Evolutionary conservation across 2,797 vertebrate genomes (phyloP).

Genomic region (Sebastes reedi): DNA sequence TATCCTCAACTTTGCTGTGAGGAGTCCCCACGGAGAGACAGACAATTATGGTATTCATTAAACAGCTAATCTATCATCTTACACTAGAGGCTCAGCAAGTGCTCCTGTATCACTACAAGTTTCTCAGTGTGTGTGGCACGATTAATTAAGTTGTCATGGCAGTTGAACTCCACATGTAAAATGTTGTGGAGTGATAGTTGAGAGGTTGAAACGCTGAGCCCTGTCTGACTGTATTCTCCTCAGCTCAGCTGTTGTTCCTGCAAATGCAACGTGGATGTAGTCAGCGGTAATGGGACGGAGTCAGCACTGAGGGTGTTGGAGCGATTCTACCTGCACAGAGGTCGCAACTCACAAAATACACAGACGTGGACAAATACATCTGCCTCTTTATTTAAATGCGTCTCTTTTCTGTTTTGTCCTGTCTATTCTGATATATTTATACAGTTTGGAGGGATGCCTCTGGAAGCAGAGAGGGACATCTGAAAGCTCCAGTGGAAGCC

Average conservation of each 20-base stretch:
- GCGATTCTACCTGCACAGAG: background rate
- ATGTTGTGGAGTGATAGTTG: background rate
- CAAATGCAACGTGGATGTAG: background rate
- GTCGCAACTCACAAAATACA: background rate
- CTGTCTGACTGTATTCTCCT: background rate
- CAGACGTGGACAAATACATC: background rate
- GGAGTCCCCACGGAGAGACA: background rate
- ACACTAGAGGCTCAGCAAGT: background rate
- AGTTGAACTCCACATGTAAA: background rate
- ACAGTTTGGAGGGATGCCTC: background rate
- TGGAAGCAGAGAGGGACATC: slow-evolving; percentile 11
- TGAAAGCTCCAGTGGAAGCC: slow-evolving; percentile 23
- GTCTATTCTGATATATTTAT: background rate
- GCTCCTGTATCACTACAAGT: background rate
- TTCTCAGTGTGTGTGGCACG: background rate
- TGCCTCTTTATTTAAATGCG: background rate
- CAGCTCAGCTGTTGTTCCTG: slow-evolving; percentile 21
- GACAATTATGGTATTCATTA: background rate
- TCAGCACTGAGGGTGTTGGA: slow-evolving; percentile 28
- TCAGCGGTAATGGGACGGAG: slow-evolving; percentile 35
- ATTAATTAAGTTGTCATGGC: background rate
- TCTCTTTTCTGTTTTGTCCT: background rate
- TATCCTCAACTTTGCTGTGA: rapidly evolving
- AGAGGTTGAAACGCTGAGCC: slow-evolving; percentile 21
- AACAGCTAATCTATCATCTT: background rate